Conservation (phyloP, 2,888 invertebrate species). For the Lasius platythorax region DNA sequence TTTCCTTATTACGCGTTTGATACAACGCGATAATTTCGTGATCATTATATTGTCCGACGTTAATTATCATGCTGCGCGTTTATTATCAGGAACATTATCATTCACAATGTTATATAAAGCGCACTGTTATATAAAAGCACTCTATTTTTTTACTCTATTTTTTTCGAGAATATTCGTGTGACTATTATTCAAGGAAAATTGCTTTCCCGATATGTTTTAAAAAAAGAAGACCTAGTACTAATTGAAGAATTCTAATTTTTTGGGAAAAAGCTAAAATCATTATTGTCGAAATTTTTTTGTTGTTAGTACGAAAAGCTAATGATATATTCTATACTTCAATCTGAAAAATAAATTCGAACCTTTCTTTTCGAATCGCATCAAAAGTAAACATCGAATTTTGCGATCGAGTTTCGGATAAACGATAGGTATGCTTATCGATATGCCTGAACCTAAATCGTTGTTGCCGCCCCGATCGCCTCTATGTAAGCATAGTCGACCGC, state of each 20-base stretch:
- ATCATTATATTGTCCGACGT: background rate
- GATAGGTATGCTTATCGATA: background rate
- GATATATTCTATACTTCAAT: background rate
- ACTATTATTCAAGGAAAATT: background rate
- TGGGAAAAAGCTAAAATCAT: background rate
- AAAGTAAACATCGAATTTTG: background rate
- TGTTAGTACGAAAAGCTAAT: background rate
- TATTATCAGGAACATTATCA: background rate
- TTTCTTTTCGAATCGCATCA: background rate
- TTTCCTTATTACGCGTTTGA: background rate
- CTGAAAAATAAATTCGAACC: background rate
- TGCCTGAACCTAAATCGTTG: constrained; percentile 10
- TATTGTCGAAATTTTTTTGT: background rate
- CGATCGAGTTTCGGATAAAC: background rate
- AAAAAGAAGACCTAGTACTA: background rate
- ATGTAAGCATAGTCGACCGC: constrained; percentile 48
- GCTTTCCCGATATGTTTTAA: background rate
- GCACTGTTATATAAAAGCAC: background rate
- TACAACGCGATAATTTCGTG: background rate
- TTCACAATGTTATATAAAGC: background rate
- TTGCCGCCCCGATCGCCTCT: background rate
- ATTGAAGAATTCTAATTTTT: background rate
- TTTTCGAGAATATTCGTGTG: background rate
- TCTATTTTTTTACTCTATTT: background rate
- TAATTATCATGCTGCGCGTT: background rate